phyloP scores from a whole-genome alignment of 2,797 vertebrate species.

The Gorsachius magnificus region DNA sequence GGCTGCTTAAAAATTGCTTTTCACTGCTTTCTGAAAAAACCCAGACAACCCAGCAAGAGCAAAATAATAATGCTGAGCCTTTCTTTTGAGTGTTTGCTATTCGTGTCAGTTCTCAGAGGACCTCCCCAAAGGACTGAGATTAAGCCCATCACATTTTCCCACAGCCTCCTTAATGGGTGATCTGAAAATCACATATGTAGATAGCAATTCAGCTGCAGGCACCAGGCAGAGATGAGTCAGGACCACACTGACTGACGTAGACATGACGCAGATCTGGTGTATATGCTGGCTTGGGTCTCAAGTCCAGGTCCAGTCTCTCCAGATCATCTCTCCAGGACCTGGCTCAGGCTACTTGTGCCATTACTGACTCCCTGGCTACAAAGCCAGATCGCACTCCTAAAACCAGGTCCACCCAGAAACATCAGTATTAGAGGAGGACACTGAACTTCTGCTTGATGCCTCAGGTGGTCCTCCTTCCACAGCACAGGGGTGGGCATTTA shows the following conservation, averaged over 20 bases:
- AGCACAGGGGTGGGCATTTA: neutral
- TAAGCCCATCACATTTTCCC: neutral
- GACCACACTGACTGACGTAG: fast-evolving
- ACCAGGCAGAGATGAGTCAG: neutral
- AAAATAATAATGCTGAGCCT: neutral
- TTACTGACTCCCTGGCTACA: neutral
- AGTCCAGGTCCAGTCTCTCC: neutral
- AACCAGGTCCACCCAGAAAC: neutral
- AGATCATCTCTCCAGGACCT: neutral
- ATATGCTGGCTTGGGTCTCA: neutral
- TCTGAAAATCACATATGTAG: neutral
- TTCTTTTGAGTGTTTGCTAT: neutral
- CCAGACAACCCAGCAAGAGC: neutral
- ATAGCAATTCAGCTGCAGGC: neutral
- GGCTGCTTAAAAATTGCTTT: neutral
- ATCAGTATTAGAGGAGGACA: neutral
- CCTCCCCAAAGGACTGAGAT: neutral
- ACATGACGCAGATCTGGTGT: neutral
- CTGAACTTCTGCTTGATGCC: neutral
- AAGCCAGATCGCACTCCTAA: neutral
- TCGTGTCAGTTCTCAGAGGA: neutral
- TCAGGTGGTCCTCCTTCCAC: neutral
- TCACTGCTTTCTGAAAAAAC: neutral
- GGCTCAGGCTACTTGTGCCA: neutral
- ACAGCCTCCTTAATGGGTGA: neutral